Conservation (phyloP, 2,113 vertebrate species). For the Dicentrarchus labrax region DNA sequence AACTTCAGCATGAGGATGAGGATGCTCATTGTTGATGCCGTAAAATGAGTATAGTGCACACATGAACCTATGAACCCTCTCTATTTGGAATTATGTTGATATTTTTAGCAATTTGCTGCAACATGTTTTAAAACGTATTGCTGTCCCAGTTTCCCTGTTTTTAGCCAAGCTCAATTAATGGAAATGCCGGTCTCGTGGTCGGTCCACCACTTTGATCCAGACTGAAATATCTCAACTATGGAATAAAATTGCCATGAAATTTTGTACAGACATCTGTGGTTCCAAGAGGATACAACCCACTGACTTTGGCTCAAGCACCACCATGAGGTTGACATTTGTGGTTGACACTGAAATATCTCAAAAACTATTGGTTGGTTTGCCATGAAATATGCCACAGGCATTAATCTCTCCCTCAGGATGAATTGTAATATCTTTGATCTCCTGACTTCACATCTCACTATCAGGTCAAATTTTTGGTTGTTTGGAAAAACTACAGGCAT, state of each 20-base stretch:
- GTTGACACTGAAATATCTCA: background rate
- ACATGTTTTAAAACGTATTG: background rate
- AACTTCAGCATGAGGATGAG: constrained; percentile 26
- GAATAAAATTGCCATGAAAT: background rate
- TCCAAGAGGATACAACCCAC: background rate
- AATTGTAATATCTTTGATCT: too few relatives aligned
- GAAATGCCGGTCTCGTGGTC: background rate
- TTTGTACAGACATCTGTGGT: background rate
- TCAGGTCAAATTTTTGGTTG: background rate
- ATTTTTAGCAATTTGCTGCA: background rate
- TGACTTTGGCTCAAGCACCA: background rate
- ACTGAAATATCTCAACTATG: background rate
- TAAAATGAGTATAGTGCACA: constrained; percentile 39
- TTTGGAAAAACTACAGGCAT: background rate
- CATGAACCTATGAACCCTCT: background rate
- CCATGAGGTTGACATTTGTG: background rate
- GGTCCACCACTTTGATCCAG: background rate
- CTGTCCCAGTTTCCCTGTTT: background rate
- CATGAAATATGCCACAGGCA: background rate
- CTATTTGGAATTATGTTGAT: background rate
- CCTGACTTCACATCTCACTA: background rate
- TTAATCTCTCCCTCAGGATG: background rate
- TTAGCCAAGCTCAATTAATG: background rate
- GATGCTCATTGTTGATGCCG: constrained; percentile 23
- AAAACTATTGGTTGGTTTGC: background rate